These are phyloP conservation scores for Drepana falcataria DNA, from an alignment of 2,888 invertebrate species.

Conservation along the genomic window DNA sequence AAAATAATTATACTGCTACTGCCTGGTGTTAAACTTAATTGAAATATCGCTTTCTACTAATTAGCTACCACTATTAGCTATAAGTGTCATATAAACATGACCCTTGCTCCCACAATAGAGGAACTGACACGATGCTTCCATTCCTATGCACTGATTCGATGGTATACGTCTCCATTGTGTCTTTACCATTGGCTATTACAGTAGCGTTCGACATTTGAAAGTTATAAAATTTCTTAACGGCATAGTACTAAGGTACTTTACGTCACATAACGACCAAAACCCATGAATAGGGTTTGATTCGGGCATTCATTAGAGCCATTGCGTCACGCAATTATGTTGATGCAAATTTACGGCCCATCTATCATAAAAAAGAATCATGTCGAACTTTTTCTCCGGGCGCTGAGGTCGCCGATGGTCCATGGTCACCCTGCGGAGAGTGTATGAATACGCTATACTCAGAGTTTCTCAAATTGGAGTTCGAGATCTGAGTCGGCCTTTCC, in stretches of 20 bases:
- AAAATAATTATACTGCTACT: too few relatives aligned
- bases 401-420: constrained; percentile 22
- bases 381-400: constrained; percentile 9
- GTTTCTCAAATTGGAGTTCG: background rate
- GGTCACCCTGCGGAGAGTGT: constrained; percentile 22
- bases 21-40: too few relatives aligned
- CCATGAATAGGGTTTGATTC: background rate
- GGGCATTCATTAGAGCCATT: background rate
- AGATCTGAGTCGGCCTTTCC: background rate
- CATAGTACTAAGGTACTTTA: background rate
- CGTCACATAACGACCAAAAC: background rate
- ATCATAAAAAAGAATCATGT: constrained; percentile 17
- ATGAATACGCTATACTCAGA: background rate
- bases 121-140: too few relatives aligned
- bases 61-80: too few relatives aligned
- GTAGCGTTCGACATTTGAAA: background rate
- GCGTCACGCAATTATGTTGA: constrained; percentile 10
- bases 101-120: too few relatives aligned
- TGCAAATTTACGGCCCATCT: constrained; percentile 10
- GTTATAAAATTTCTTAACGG: background rate
- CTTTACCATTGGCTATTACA: background rate
- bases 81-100: too few relatives aligned
- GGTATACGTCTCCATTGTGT: background rate
- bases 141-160: background rate
- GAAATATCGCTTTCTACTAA: too few relatives aligned